phyloP scores from a whole-genome alignment of 2,888 invertebrate species.

The Trissonchulus latispiculum region DNA sequence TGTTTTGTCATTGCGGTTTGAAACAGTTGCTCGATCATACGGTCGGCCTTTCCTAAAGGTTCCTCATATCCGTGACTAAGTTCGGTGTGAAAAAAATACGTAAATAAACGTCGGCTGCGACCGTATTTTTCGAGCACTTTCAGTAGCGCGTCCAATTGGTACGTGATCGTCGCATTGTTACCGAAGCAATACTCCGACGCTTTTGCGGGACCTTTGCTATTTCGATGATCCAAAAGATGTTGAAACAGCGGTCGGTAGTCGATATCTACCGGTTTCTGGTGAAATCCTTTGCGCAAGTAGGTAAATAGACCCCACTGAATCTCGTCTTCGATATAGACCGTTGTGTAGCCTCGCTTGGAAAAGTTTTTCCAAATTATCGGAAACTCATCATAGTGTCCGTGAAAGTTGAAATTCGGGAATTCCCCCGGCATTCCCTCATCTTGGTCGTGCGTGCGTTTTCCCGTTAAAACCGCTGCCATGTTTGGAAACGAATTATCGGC shows the following conservation, averaged over 20 bases:
- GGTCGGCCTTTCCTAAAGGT: not conserved
- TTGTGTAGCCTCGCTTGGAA: not conserved
- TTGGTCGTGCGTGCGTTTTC: not conserved
- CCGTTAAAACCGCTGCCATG: not conserved
- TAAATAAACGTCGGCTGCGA: not conserved
- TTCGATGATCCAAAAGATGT: not conserved
- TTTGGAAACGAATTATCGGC: not conserved
- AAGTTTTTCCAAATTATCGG: not conserved
- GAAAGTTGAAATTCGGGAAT: not conserved
- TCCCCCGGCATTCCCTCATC: not conserved
- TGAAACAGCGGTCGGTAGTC: not conserved
- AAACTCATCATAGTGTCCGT: not conserved
- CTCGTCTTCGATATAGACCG: not conserved
- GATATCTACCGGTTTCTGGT: not conserved
- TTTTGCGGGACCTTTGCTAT: no score
- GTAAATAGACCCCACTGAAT: not conserved
- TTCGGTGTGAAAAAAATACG: not conserved
- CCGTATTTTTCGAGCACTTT: not conserved
- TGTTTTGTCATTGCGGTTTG: not conserved
- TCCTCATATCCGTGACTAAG: not conserved
- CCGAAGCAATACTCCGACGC: no score
- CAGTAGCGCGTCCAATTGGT: not conserved
- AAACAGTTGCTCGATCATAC: not conserved
- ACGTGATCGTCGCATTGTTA: not conserved
- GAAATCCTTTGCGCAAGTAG: not conserved